These are phyloP conservation scores for Phalacrocorax aristotelis DNA, from an alignment of 2,113 vertebrate species.

Conservation along the genomic window DNA sequence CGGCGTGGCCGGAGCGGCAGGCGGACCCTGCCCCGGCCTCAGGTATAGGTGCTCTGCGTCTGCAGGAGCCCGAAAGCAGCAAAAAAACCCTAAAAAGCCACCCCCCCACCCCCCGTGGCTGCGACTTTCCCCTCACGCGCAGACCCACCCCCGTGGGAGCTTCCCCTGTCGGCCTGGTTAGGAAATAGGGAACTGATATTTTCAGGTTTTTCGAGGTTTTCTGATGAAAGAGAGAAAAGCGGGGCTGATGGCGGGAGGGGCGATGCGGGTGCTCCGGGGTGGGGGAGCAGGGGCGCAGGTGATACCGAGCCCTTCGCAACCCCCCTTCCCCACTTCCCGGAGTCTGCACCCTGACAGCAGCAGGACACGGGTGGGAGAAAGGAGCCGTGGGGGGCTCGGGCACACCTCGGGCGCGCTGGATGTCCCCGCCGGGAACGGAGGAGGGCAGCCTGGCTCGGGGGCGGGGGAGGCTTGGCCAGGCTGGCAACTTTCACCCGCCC, in stretches of 20 bases:
- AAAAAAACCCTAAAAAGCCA: neutral
- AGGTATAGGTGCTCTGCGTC: neutral
- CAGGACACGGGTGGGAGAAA: neutral
- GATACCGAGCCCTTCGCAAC: neutral
- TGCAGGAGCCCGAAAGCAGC: neutral
- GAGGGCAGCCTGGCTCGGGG: neutral
- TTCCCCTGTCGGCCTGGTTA: neutral
- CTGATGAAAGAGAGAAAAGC: neutral
- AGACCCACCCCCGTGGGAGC: neutral
- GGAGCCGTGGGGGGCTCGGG: no score
- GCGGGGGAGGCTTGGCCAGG: neutral
- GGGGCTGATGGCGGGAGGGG: neutral
- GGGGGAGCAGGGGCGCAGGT: neutral
- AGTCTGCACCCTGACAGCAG: neutral
- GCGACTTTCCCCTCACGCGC: no score
- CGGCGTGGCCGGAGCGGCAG: neutral
- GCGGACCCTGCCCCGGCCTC: neutral
- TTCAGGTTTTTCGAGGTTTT: no score
- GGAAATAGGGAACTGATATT: neutral
- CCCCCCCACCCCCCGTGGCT: neutral
- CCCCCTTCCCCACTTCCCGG: neutral
- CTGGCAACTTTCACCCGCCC: slow-evolving; percentile 42
- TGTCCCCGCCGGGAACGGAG: neutral
- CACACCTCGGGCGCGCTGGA: neutral
- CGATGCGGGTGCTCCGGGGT: neutral